These are phyloP conservation scores for Astreopora myriophthalma DNA, from an alignment of 64 coral and sea anemone species.

Conservation along the genomic window DNA sequence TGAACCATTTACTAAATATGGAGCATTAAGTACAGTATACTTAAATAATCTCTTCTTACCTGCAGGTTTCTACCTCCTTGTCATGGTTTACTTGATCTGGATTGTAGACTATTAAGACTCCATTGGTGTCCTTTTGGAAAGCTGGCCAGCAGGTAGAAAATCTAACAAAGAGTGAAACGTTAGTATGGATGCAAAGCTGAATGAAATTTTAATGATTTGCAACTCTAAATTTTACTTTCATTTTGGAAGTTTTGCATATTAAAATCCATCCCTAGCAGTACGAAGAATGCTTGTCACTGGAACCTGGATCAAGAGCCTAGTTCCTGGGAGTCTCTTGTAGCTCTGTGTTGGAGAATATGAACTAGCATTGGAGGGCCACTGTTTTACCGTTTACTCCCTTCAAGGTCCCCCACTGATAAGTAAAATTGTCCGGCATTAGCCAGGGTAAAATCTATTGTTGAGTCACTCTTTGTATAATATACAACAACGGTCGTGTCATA, in stretches of 20 bases:
- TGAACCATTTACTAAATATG: background rate
- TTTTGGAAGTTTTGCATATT: too few species aligned
- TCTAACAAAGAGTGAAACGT: background rate
- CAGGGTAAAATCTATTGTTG: too few species aligned
- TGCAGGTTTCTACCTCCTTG: slow-evolving; percentile 94
- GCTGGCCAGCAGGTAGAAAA: slow-evolving; percentile 99
- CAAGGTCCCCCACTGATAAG: too few species aligned
- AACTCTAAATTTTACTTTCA: too few species aligned
- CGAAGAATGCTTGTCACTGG: too few species aligned
- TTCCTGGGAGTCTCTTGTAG: too few species aligned
- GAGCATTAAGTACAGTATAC: too few species aligned
- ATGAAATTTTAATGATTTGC: background rate
- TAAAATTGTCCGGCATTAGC: background rate
- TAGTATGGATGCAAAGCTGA: background rate
- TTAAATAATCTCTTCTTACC: slow-evolving; percentile 49
- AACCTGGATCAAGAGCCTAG: background rate
- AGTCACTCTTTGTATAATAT: too few species aligned
- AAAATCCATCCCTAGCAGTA: too few species aligned
- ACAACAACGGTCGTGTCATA: too few species aligned
- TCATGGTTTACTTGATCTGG: slow-evolving; percentile 94
- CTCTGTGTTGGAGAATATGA: background rate
- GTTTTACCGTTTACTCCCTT: background rate
- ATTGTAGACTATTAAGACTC: slow-evolving; percentile 90
- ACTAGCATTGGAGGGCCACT: background rate
- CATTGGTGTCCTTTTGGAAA: slow-evolving; percentile 96